Base-by-base conservation (phyloP, 2,797 vertebrate genomes). In the Malurus leucopterus region DNA sequence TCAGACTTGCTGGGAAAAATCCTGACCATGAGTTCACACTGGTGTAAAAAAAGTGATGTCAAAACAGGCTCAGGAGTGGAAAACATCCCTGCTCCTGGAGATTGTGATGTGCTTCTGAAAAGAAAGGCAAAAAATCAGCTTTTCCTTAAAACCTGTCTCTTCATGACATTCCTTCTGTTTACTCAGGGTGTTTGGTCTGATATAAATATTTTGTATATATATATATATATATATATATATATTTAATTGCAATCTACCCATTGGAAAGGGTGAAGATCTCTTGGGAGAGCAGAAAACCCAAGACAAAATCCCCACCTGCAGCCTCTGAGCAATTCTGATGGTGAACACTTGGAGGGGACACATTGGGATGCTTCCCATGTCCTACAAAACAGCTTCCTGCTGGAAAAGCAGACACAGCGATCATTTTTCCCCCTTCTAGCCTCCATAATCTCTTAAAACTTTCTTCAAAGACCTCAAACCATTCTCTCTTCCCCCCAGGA, bases 401-500 rank as follows among this genome's bases (percentile, higher is more conserved):
- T 53, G 27, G 51, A 75, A 93, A 49, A 6, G 36, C 14, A 49
- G 8, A 51, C 29, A 49, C 3, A 30, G 0, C 58, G 32, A 41
- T 34, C 0, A 23, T 87, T 63, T 63, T 77, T 3, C 30, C 30
- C 24, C 24, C n/a, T 63, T 40, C 21, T 54, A 38, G 49, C 49
- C 67, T 46, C 46, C 53, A 81, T 3, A 18, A 27, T 26, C 91
- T 55, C 49, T 83, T 81, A 75, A 83, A 75, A 83, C 85, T 59
- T 9, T 23, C 61, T 93, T 88, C 90, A 86, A 91, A 92, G 80
- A 29, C 38, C 73, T 92, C 3, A 81, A 47, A 81, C 55, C 2
- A 5, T 21, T 71, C 9, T 76, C 46, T 87, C 69, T 95, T 82
- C 22, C 40, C 65, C 40, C 47, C 26, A 95, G 93, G 46, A 94